Percentiles rank a stretch among this genome's conserved stretches.
phyloP scores from a whole-genome alignment of 1,140 invertebrate genomes.

The Monochamus saltuarius region DNA sequence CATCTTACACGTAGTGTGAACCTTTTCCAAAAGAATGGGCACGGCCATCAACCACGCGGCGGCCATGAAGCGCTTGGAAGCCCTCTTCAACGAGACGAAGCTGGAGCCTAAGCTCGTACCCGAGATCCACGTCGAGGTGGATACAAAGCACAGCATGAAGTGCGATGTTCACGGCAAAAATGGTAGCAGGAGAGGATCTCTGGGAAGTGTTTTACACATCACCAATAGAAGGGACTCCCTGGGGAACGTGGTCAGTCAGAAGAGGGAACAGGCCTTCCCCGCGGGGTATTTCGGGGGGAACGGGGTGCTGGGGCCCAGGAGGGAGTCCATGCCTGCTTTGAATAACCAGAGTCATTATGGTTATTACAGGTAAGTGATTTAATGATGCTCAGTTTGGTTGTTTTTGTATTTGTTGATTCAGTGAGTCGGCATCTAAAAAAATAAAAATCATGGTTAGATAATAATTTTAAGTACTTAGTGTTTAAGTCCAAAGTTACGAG shows the following conservation, averaged over 20 bases:
- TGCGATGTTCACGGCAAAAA: constrained; percentile 72
- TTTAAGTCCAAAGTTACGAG: no score
- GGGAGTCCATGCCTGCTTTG: constrained; percentile 53
- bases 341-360: constrained; percentile 40
- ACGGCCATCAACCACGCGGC: constrained; percentile 61
- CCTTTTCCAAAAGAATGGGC: constrained; percentile 48
- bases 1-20: no score
- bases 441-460: no score
- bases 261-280: constrained; percentile 34
- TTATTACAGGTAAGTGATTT: constrained; percentile 26
- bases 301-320: constrained; percentile 44
- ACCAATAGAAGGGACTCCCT: constrained; percentile 44
- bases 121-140: constrained; percentile 56
- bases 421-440: no score
- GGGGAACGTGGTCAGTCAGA: constrained; percentile 38
- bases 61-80: constrained; percentile 69
- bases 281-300: constrained; percentile 31
- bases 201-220: constrained; percentile 51
- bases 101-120: constrained; percentile 57
- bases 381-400: no score
- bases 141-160: constrained; percentile 57
- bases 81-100: constrained; percentile 66
- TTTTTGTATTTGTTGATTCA: no score
- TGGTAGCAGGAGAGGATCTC: constrained; percentile 59
- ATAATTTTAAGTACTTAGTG: no score